Evolutionary conservation across 1,140 invertebrate genomes (phyloP), one percentile per base, ranked within the genome.

Genomic region (Drosophila mauritiana): DNA sequence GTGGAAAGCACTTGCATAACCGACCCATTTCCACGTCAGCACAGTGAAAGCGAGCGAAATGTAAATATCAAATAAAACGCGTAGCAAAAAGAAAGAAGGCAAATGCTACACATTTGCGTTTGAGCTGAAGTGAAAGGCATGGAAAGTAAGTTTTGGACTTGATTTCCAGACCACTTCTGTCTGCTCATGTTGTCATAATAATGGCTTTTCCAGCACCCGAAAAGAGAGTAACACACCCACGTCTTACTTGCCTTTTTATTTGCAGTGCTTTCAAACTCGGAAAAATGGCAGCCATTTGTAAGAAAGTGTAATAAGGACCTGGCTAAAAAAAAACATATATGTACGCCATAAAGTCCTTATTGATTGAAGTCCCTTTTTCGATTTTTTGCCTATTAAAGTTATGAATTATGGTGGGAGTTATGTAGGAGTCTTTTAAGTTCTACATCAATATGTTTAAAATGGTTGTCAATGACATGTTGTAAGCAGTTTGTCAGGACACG

Each of bases 21-120:
- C 63, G 40, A 70, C 64, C 68, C 51, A 70, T 46, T 69, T 69
- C n/a, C 64, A 11, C 25, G 15, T 49, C 11, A 6, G 11, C 36
- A 10, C 45, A 42, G 36, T 70, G 67, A 70, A 69, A 70, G 67
- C 67, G 25, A 49, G 34, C 36, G 20, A 49, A 57, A 72, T 57
- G 68, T 72, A 72, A 72, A 70, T 72, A 70, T 72, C 65, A 70
- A 70, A 69, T 70, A 70, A 69, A 70, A 57, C 17, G 63, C 63
- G 37, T 36, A 31, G 46, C 25, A 59, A 59, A 39, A 39, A 59
- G 1, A 1, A 59, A 17, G 6, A 11, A 11, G 17, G 62, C 8
- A 25, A 69, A 70, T 1, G 51, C 42, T 31, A 55, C 67, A 46
- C 17, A 70, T 70, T 40, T 69, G 65, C 64, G 57, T 70, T 70